A percentile compares a stretch with the other conserved stretches of the same genome.
These are phyloP conservation scores for Pristionchus japonicus DNA, from an alignment of 2,888 invertebrate species.

Conservation along the genomic window DNA sequence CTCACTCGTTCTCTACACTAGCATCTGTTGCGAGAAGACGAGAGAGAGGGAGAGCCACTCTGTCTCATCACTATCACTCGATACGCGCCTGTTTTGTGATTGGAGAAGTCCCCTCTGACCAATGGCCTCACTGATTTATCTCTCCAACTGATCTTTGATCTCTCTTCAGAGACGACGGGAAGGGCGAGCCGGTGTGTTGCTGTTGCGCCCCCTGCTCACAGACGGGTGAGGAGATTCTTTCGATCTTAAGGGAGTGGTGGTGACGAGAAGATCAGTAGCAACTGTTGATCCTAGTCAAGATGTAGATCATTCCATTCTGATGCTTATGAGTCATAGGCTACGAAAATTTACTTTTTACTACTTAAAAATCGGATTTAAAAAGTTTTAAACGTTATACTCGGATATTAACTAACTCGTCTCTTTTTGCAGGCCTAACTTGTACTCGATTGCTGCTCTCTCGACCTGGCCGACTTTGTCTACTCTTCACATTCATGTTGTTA, in stretches of 20 bases:
- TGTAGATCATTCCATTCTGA: no score
- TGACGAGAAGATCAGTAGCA: neutral
- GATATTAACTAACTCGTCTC: neutral
- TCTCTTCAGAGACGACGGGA: slow-evolving; percentile 40
- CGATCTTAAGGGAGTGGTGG: neutral
- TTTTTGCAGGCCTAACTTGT: neutral
- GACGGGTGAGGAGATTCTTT: neutral
- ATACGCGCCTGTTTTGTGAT: neutral
- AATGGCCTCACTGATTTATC: neutral
- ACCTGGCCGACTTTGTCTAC: slow-evolving; percentile 56
- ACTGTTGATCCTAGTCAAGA: no score
- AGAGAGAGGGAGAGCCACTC: neutral
- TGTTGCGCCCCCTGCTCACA: slow-evolving; percentile 40
- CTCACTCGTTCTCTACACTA: neutral
- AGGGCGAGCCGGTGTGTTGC: slow-evolving; percentile 40
- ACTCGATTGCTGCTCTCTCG: slow-evolving; percentile 60
- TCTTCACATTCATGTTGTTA: slow-evolving; percentile 52
- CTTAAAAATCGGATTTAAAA: neutral
- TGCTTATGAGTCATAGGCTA: no score
- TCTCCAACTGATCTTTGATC: neutral
- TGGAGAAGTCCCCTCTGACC: no score
- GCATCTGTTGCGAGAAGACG: slow-evolving; percentile 15
- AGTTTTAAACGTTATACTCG: no score
- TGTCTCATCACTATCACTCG: neutral
- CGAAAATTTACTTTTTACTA: no score